Evolutionary conservation across 2,888 invertebrate species (phyloP), one percentile per base, ranked within the genome.

Genomic region (Lasius fuliginosus): DNA sequence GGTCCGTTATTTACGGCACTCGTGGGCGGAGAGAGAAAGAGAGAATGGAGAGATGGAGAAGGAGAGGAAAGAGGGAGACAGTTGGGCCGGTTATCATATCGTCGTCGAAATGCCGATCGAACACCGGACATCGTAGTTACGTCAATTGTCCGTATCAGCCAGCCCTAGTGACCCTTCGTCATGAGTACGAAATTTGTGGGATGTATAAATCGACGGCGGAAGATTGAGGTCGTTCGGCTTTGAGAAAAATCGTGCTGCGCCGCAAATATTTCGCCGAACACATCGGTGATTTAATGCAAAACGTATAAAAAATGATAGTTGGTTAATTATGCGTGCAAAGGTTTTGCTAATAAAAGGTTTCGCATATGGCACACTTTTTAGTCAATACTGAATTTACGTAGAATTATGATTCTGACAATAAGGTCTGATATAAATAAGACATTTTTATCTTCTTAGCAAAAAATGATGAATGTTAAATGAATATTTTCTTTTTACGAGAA

Each of bases 121-220:
- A 71, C 49, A 27, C 69, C 75, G 36, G 76, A 67, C 85, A 83
- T 85, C 85, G 60, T 83, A 83, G 85, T 76, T 83, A 69, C 83
- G 83, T 85, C 85, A 69, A 68, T 58, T 8, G 18, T 1, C 75
- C 68, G 60, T 73, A 85, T 83, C 85, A 53, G 53, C 6, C 82
- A 42, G 58, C 42, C 46, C 75, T 60, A 79, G 74, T 33, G 58
- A 46, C 75, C 60, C 79, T 74, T 81, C 75, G 92, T 90, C 90
- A 85, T 89, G 88, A 90, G 90, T 92, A 92, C 91, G 90, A 93
- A n/a, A 93, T 92, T 92, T 92, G 91, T 90, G 88, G 89, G 88
- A 89, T 90, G 90, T 93, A 92, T 93, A 93, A 93, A 92, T 74
- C 91, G 87, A 85, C 84, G 40, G 71, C 75, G 85, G 84, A 88